Conservation (phyloP, 2,888 invertebrate genomes). For the Glaucopsyche alexis region DNA sequence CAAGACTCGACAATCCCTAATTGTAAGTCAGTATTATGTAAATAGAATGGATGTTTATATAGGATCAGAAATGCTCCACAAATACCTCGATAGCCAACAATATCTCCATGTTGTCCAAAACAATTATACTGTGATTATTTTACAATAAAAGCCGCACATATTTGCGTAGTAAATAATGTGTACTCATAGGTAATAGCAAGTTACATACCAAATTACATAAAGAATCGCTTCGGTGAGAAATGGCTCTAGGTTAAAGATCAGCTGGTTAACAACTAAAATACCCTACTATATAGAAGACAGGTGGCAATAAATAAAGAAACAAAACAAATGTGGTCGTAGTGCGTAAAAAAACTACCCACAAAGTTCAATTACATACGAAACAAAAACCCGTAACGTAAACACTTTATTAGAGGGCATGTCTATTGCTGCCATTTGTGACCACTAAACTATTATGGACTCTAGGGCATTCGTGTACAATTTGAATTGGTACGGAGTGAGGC, state of each 20-base stretch:
- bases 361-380: conserved; percentile 9
- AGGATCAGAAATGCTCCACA: background rate
- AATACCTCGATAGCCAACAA: conserved; percentile 10
- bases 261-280: background rate
- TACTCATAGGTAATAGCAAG: too few species aligned
- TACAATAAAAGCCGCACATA: background rate
- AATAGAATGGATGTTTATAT: background rate
- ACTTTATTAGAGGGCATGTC: conserved; percentile 21
- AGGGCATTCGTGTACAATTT: conserved; percentile 8
- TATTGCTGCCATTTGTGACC: background rate
- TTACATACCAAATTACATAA: background rate
- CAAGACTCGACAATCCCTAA: background rate
- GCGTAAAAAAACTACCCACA: background rate
- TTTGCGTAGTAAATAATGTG: background rate
- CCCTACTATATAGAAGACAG: background rate
- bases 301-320: background rate
- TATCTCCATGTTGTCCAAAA: background rate
- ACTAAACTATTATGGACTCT: conserved; percentile 8
- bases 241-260: background rate
- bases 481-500: background rate
- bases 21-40: background rate
- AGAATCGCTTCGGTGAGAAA: background rate
- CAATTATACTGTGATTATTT: background rate
- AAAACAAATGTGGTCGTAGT: background rate
- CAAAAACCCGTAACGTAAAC: conserved; percentile 18